phyloP scores from a whole-genome alignment of 1,140 invertebrate species.

The Microplitis demolitor region DNA sequence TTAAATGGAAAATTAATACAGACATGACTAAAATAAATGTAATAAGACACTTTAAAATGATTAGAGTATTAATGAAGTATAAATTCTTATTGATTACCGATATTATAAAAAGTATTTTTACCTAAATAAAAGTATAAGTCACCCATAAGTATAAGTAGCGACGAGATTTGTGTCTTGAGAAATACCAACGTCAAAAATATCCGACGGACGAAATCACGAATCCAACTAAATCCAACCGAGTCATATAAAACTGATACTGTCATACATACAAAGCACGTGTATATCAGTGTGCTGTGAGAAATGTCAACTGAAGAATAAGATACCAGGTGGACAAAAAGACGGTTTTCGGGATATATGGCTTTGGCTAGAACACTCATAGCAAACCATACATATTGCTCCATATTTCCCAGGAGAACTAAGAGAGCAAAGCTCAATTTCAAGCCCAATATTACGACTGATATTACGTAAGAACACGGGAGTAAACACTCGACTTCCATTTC shows the following conservation, averaged over 20 bases:
- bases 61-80: no score
- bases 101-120: no score
- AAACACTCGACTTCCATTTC: conserved; percentile 27
- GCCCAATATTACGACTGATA: conserved; percentile 37
- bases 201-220: conserved; percentile 10
- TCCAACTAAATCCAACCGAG: neutral
- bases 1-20: no score
- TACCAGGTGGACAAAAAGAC: conserved; percentile 21
- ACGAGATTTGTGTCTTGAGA: neutral
- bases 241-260: conserved; percentile 14
- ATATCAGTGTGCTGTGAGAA: conserved; percentile 10
- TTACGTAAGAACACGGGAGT: conserved; percentile 24
- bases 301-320: conserved; percentile 19
- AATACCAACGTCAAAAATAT: neutral
- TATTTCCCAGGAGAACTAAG: conserved; percentile 47
- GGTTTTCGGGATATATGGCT: neutral
- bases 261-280: neutral
- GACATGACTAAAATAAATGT: no score
- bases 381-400: conserved; percentile 34
- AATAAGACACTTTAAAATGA: no score
- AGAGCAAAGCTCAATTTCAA: conserved; percentile 41
- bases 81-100: no score
- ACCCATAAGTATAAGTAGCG: neutral
- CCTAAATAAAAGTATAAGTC: no score
- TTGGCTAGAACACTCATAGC: neutral